These are phyloP conservation scores for Lycaena phlaeas DNA, from an alignment of 2,888 invertebrate species.

Conservation along the genomic window DNA sequence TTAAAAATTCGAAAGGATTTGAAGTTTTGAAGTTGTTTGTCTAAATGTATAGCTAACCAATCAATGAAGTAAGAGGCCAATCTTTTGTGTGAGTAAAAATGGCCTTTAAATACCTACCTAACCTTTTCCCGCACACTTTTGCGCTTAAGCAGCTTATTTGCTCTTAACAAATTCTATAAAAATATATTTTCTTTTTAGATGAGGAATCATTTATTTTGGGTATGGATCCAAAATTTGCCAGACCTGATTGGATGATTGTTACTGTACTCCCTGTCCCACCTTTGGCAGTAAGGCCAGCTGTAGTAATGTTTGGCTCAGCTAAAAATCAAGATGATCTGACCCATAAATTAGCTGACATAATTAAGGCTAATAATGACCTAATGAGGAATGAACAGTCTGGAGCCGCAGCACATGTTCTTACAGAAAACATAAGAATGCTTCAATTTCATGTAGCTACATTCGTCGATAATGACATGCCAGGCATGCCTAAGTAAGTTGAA, in stretches of 20 bases:
- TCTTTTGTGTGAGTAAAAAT: too few relatives aligned
- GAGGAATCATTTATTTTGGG: slow-evolving; percentile 95
- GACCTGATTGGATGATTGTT: slow-evolving; percentile 99
- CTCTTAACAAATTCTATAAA: neutral
- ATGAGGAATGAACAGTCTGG: slow-evolving; percentile 96
- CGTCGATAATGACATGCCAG: slow-evolving; percentile 99
- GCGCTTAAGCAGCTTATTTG: too few relatives aligned
- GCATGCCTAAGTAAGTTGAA: slow-evolving; percentile 82
- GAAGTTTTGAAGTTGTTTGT: too few relatives aligned
- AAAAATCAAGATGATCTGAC: slow-evolving; percentile 99
- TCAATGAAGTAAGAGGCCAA: too few relatives aligned
- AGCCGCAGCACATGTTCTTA: slow-evolving; percentile 96
- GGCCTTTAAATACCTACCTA: too few relatives aligned
- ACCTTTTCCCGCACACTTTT: too few relatives aligned
- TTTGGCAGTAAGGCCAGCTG: slow-evolving; percentile 95
- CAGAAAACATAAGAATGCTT: slow-evolving; percentile 97
- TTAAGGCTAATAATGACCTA: slow-evolving; percentile 97
- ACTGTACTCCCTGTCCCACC: slow-evolving; percentile 98
- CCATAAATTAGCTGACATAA: slow-evolving; percentile 98
- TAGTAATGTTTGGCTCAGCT: slow-evolving; percentile 99
- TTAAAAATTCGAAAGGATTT: too few relatives aligned
- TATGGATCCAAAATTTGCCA: slow-evolving; percentile 97
- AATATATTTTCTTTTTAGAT: slow-evolving; percentile 66
- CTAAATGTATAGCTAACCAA: too few relatives aligned
- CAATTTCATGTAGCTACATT: slow-evolving; percentile 99